Evolutionary conservation across 2,888 invertebrate genomes (phyloP).

Genomic region (Boloria euphrosyne): DNA sequence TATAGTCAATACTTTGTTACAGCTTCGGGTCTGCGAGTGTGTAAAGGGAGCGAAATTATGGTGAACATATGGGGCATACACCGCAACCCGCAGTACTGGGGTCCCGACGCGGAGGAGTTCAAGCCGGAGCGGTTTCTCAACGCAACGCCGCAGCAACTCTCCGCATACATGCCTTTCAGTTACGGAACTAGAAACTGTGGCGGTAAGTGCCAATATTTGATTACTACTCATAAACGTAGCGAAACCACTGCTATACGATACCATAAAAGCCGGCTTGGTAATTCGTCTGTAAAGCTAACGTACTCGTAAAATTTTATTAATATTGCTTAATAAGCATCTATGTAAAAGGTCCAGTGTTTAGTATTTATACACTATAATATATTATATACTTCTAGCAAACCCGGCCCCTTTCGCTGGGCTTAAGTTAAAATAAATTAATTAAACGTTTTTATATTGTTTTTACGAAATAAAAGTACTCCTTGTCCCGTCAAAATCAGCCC

Average conservation of each 20-base stretch:
- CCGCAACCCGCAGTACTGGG: conserved; percentile 60
- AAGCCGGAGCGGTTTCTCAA: conserved; percentile 58
- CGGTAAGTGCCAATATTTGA: conserved; percentile 42
- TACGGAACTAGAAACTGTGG: conserved; percentile 53
- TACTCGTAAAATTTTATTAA: too few species aligned
- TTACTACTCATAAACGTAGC: too few species aligned
- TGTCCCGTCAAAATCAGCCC: too few species aligned
- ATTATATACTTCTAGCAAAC: too few species aligned
- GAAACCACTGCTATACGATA: too few species aligned
- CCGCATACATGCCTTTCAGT: conserved; percentile 53
- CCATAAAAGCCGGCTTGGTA: too few species aligned
- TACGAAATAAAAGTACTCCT: too few species aligned
- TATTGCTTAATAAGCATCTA: too few species aligned
- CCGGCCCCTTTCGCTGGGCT: too few species aligned
- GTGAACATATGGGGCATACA: conserved; percentile 54
- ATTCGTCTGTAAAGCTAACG: too few species aligned
- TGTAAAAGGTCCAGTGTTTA: background rate
- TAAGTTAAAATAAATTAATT: too few species aligned
- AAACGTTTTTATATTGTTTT: too few species aligned
- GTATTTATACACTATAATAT: background rate
- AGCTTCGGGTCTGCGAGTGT: conserved; percentile 46
- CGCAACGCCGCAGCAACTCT: conserved; percentile 41
- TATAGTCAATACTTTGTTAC: background rate
- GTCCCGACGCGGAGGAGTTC: conserved; percentile 54
- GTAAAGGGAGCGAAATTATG: conserved; percentile 43